Conservation (phyloP, 2,888 invertebrate genomes). For the Chalcis sispes region DNA sequence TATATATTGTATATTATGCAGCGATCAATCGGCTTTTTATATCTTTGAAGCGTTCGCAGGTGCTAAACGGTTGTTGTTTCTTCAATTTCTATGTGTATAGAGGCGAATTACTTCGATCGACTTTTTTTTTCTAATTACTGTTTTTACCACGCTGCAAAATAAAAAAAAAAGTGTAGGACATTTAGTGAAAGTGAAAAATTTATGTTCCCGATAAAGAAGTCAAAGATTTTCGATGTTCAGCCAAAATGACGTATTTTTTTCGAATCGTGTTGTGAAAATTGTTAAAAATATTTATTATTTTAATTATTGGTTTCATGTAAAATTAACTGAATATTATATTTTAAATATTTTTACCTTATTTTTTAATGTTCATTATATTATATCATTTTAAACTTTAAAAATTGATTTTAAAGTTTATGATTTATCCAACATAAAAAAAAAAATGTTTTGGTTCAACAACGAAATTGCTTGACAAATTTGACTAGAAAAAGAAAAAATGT, state of each 20-base stretch:
- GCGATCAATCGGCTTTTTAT: constrained; percentile 51
- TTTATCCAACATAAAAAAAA: no score
- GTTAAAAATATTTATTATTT: no score
- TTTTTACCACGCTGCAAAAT: constrained; percentile 37
- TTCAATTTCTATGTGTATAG: constrained; percentile 37
- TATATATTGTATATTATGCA: constrained; percentile 51
- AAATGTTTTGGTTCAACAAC: no score
- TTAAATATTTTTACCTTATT: neutral
- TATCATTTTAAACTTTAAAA: neutral
- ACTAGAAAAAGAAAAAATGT: constrained; percentile 1
- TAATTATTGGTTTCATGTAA: no score
- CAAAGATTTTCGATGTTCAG: constrained; percentile 29
- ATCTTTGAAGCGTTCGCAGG: constrained; percentile 48
- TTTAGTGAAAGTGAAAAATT: no score
- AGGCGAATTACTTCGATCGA: constrained; percentile 22
- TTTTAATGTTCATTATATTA: neutral
- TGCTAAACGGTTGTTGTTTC: constrained; percentile 48
- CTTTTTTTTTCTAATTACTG: constrained; percentile 24
- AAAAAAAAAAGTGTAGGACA: constrained; percentile 9
- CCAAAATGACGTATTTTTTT: neutral
- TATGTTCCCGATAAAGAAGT: constrained; percentile 17
- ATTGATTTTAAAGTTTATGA: neutral
- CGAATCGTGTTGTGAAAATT: neutral
- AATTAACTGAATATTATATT: no score
- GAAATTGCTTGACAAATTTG: constrained; percentile 14